Percentiles rank a stretch among this genome's conserved stretches.
phyloP scores from a whole-genome alignment of 2,888 invertebrate genomes.

The Himalopsyche tibetana region DNA sequence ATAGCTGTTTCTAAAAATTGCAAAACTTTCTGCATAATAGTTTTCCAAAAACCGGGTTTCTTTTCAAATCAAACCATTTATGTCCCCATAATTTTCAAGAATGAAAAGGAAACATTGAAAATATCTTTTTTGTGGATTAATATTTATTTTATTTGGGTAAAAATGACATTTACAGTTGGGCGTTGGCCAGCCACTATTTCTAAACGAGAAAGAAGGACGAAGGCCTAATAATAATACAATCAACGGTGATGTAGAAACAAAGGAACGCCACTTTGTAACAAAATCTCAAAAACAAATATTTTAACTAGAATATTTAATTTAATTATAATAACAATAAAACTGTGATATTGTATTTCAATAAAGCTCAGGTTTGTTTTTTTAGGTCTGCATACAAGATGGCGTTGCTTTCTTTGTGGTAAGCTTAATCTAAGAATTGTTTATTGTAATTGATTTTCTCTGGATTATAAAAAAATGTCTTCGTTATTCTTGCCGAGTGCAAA shows the following conservation, averaged over 20 bases:
- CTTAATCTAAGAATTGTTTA: conserved; percentile 27
- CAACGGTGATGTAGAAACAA: not conserved
- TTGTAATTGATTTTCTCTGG: conserved; percentile 10
- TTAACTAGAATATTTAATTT: conserved; percentile 1
- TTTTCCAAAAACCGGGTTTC: no score
- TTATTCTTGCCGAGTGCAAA: not conserved
- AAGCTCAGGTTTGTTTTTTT: conserved; percentile 1
- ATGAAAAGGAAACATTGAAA: no score
- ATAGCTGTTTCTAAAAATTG: no score
- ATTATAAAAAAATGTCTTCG: conserved; percentile 6
- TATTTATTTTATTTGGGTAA: no score
- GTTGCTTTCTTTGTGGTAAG: not conserved
- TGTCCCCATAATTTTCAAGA: no score
- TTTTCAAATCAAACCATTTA: no score
- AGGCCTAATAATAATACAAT: not conserved
- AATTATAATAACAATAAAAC: conserved; percentile 7
- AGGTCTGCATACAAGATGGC: not conserved
- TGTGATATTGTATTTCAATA: conserved; percentile 25
- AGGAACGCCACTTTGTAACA: conserved; percentile 23
- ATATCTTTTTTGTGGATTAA: no score
- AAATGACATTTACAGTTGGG: no score
- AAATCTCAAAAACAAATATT: conserved; percentile 3
- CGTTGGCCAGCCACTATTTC: not conserved
- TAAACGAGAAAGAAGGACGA: conserved; percentile 10
- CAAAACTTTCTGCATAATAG: no score